A percentile compares a stretch with the other conserved stretches of the same genome.
phyloP scores from a whole-genome alignment of 2,888 invertebrate genomes.

The Zygaena filipendulae region DNA sequence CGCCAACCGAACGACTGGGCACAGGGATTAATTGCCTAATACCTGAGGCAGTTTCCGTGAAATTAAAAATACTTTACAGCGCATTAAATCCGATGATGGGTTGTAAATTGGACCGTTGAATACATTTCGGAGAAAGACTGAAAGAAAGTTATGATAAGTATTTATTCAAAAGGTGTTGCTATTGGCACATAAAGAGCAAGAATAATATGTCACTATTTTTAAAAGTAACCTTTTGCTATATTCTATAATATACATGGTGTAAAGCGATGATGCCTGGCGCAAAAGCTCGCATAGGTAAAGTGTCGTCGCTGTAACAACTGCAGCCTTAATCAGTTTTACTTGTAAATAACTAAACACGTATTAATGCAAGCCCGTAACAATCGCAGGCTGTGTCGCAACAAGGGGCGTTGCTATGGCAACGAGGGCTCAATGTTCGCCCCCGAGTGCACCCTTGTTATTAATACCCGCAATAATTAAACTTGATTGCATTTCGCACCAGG shows the following conservation, averaged over 20 bases:
- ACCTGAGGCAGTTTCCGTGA: constrained; percentile 30
- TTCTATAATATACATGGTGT: no score
- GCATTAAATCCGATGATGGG: constrained; percentile 37
- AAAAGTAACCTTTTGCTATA: no score
- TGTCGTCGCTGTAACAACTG: constrained; percentile 33
- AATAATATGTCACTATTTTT: no score
- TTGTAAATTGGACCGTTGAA: constrained; percentile 39
- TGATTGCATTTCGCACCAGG: constrained; percentile 69
- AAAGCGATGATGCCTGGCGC: no score
- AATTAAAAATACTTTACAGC: constrained; percentile 43
- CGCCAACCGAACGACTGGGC: constrained; percentile 20
- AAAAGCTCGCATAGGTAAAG: not conserved
- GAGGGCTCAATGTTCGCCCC: constrained; percentile 42
- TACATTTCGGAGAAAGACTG: no score
- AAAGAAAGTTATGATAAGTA: no score
- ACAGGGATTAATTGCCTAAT: constrained; percentile 33
- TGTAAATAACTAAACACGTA: constrained; percentile 58
- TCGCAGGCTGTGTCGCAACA: constrained; percentile 50
- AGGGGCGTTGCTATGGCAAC: constrained; percentile 60
- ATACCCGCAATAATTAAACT: constrained; percentile 68
- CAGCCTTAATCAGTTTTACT: constrained; percentile 54
- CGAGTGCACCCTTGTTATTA: constrained; percentile 65
- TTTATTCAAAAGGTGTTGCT: no score
- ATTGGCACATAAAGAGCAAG: no score
- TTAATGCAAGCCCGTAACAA: constrained; percentile 33